Percentiles rank a stretch among this genome's conserved stretches.
Conservation (phyloP, 2,797 vertebrate genomes). For the Neosalanx taihuensis region DNA sequence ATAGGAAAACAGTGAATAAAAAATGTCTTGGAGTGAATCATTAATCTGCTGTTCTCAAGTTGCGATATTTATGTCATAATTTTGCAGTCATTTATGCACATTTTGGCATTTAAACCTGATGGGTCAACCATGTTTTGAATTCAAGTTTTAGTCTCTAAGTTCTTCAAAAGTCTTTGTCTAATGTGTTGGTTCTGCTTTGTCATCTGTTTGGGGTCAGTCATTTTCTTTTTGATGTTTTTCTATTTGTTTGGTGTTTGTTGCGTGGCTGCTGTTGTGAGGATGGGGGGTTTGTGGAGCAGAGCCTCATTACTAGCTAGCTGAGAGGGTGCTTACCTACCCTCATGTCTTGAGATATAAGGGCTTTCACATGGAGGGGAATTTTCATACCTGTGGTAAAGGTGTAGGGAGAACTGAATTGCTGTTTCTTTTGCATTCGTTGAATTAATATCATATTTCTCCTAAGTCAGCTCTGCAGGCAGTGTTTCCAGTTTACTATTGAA, state of each 20-base stretch:
- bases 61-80: no score
- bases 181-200: background rate
- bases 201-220: background rate
- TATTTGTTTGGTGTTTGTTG: background rate
- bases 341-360: background rate
- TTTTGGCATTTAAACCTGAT: no score
- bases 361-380: background rate
- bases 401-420: background rate
- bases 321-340: background rate
- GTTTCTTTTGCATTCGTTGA: constrained; percentile 9
- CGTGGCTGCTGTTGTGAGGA: background rate
- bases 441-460: background rate
- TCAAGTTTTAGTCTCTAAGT: no score
- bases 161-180: no score
- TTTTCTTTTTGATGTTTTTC: background rate
- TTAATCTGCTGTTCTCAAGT: no score
- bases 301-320: background rate
- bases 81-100: no score
- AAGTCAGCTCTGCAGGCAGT: no score
- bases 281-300: background rate
- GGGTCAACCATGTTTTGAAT: no score
- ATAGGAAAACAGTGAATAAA: no score
- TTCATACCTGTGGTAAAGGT: background rate
- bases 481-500: no score
- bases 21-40: no score